Evolutionary conservation across 2,888 invertebrate species (phyloP).

Genomic region (Masnerella sp.): DNA sequence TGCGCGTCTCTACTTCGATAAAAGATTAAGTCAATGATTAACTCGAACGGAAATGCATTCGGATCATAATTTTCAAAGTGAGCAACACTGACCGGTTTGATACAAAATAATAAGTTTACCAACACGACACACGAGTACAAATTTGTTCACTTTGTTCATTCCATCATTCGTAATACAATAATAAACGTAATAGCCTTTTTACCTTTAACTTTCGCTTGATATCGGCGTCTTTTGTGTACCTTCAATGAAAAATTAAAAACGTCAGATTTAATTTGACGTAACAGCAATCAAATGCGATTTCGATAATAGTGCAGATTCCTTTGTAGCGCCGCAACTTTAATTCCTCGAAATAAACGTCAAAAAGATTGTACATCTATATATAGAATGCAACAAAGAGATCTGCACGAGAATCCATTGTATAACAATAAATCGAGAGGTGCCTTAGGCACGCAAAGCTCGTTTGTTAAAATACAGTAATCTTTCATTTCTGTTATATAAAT

Average conservation of each 20-base stretch:
- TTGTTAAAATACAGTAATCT: constrained; percentile 70
- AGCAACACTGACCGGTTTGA: constrained; percentile 27
- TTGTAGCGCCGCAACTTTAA: constrained; percentile 15
- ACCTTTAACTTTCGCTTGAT: constrained; percentile 40
- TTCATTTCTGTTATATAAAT: constrained; percentile 61
- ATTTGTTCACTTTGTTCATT: constrained; percentile 11
- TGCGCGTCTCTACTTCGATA: constrained; percentile 10
- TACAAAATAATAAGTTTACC: constrained; percentile 12
- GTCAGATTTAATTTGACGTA: constrained; percentile 59
- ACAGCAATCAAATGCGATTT: constrained; percentile 57
- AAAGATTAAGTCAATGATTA: constrained; percentile 1
- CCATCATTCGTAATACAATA: constrained; percentile 8
- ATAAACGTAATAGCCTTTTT: constrained; percentile 9
- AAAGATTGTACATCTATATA: constrained; percentile 20
- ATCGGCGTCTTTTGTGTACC: constrained; percentile 11
- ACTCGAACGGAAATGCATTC: constrained; percentile 7
- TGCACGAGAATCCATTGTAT: constrained; percentile 60
- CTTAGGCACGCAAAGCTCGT: constrained; percentile 70
- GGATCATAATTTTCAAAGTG: constrained; percentile 23
- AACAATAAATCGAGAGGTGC: constrained; percentile 70
- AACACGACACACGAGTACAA: constrained; percentile 21
- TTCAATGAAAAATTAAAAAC: constrained; percentile 55
- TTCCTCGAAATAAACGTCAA: constrained; percentile 14
- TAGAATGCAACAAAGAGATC: constrained; percentile 39
- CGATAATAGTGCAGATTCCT: constrained; percentile 53